A percentile compares a stretch with the other conserved stretches of the same genome.
Conservation (phyloP, 2,888 invertebrate genomes). For the Lordiphosa fenestrarum region DNA sequence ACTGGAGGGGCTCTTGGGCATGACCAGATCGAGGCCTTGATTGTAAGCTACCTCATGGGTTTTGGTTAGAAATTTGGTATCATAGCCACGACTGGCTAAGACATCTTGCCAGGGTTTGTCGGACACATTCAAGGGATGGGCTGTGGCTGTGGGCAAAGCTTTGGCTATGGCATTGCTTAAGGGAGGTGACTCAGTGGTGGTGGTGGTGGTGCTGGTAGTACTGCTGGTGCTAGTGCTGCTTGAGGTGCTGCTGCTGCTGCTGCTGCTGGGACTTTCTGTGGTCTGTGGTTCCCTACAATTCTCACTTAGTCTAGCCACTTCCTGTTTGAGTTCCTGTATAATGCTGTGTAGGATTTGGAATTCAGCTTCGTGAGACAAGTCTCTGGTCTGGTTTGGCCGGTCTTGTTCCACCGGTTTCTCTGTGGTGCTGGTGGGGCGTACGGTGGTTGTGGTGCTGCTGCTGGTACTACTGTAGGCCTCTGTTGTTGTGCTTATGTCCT, state of each 20-base stretch:
- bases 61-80: conserved; percentile 54
- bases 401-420: background rate
- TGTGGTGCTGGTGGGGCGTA: background rate
- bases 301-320: conserved; percentile 9
- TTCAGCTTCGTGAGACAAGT: background rate
- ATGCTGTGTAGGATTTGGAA: conserved; percentile 6
- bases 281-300: background rate
- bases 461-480: conserved; percentile 3
- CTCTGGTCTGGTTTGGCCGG: background rate
- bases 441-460: conserved; percentile 6
- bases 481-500: background rate
- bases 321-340: conserved; percentile 17
- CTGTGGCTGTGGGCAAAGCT: conserved; percentile 7
- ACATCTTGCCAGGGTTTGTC: conserved; percentile 51
- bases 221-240: background rate
- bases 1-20: conserved; percentile 21
- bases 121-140: conserved; percentile 2
- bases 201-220: background rate
- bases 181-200: background rate
- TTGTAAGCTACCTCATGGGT: conserved; percentile 48
- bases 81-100: conserved; percentile 66
- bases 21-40: conserved; percentile 38
- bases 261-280: background rate
- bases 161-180: conserved; percentile 9
- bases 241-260: background rate